Conservation (phyloP, 92 coral and sea anemone genomes). For the Umimayanthus chanpuru region DNA sequence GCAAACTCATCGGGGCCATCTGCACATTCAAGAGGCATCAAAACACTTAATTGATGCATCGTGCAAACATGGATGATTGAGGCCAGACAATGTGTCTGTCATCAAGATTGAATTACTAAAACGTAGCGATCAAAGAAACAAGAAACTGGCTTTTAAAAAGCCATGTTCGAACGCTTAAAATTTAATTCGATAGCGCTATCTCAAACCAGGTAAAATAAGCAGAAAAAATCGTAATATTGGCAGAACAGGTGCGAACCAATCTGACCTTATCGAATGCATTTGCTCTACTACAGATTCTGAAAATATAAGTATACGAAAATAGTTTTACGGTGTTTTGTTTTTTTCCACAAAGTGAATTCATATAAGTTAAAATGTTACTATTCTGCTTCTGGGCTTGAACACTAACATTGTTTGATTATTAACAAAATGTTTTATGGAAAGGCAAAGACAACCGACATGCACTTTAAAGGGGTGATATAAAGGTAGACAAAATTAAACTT, state of each 20-base stretch:
- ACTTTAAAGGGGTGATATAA: background rate
- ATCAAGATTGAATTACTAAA: background rate
- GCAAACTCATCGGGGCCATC: background rate
- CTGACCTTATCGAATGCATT: background rate
- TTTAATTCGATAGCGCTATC: background rate
- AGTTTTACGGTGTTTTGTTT: background rate
- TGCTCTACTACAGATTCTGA: background rate
- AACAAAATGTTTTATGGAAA: background rate
- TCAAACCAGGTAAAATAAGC: background rate
- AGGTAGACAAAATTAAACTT: background rate
- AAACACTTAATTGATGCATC: background rate
- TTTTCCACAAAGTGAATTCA: background rate
- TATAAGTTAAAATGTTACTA: background rate
- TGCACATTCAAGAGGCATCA: background rate
- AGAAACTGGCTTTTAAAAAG: background rate
- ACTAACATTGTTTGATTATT: background rate
- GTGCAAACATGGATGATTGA: background rate
- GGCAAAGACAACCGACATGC: slow-evolving; percentile 1
- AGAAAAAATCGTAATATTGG: background rate
- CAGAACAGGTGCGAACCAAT: background rate
- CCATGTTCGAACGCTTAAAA: background rate
- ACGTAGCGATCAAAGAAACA: background rate
- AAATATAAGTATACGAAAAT: background rate
- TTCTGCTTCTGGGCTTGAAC: background rate
- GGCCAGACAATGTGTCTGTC: background rate